A percentile compares a stretch with the other conserved stretches of the same genome.
These are phyloP conservation scores for Amazona vittata DNA, from an alignment of 2,113 vertebrate species.

Conservation along the genomic window DNA sequence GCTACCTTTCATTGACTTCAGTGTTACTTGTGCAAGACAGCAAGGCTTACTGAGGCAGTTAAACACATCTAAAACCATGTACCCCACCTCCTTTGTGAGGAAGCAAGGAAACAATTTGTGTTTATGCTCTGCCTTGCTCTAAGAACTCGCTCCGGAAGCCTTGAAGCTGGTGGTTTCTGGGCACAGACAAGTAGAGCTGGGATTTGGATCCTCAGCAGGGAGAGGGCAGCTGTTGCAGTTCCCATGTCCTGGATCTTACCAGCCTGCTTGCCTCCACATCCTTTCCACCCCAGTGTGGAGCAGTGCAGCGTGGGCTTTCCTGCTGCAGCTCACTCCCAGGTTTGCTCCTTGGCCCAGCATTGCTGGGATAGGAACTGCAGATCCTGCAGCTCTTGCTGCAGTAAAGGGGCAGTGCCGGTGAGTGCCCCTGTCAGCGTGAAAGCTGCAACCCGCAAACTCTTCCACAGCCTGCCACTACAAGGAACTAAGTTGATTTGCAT, in stretches of 20 bases:
- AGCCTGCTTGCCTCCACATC: no score
- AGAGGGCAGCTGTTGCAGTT: neutral
- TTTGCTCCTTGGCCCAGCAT: neutral
- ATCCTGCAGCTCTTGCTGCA: neutral
- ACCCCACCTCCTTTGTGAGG: neutral
- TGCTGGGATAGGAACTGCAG: neutral
- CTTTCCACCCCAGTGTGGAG: neutral
- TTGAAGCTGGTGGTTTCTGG: neutral
- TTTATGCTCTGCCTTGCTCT: neutral
- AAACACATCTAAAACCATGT: neutral
- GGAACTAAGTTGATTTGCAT: neutral
- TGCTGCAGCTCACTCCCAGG: neutral
- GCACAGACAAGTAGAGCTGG: neutral
- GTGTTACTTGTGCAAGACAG: neutral
- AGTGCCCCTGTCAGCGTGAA: neutral
- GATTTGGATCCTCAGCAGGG: neutral
- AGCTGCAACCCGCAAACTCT: neutral
- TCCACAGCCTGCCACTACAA: neutral
- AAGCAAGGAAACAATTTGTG: neutral
- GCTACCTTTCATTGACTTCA: neutral
- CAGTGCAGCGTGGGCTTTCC: accelerated
- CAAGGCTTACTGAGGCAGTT: neutral
- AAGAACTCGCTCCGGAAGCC: neutral
- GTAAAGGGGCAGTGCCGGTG: neutral
- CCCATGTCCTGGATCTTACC: neutral